Percentiles rank a stretch among this genome's conserved stretches.
Evolutionary conservation across 2,113 vertebrate species (phyloP).

Genomic region (Alosa alosa): DNA sequence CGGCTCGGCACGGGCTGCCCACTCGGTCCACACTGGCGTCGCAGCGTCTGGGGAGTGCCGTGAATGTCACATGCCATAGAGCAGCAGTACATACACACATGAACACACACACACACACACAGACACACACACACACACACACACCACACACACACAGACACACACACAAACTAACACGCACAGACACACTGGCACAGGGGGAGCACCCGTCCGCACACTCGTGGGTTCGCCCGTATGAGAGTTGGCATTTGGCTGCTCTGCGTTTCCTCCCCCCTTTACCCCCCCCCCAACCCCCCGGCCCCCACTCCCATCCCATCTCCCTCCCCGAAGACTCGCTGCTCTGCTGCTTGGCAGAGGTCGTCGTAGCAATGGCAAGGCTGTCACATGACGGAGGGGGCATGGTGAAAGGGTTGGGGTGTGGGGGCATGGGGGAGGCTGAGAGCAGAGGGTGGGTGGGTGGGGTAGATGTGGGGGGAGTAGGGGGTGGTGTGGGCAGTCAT

Average conservation of each 20-base stretch:
- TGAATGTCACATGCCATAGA: conserved; percentile 5
- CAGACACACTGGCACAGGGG: conserved; percentile 22
- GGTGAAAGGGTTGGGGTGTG: not conserved
- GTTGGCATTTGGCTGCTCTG: not conserved
- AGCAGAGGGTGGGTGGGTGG: conserved; percentile 26
- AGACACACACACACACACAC: not conserved
- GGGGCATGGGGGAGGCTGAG: conserved; percentile 28
- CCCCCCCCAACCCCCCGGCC: not conserved
- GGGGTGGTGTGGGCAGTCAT: conserved; percentile 43
- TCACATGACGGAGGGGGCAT: conserved; percentile 41
- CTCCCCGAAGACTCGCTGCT: not conserved
- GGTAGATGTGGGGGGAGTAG: not conserved
- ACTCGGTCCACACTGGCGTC: not conserved
- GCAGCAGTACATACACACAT: not conserved
- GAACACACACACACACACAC: not conserved
- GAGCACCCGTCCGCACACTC: not conserved
- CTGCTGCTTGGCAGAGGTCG: conserved; percentile 11
- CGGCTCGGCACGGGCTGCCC: not conserved
- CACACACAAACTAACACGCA: too few species aligned
- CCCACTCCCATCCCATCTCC: not conserved
- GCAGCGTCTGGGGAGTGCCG: not conserved
- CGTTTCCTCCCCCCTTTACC: not conserved
- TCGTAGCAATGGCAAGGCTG: not conserved
- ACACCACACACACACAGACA: not conserved
- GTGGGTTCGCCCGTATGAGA: not conserved